phyloP scores from a whole-genome alignment of 2,888 invertebrate species.

The Pedicia rivosa region DNA sequence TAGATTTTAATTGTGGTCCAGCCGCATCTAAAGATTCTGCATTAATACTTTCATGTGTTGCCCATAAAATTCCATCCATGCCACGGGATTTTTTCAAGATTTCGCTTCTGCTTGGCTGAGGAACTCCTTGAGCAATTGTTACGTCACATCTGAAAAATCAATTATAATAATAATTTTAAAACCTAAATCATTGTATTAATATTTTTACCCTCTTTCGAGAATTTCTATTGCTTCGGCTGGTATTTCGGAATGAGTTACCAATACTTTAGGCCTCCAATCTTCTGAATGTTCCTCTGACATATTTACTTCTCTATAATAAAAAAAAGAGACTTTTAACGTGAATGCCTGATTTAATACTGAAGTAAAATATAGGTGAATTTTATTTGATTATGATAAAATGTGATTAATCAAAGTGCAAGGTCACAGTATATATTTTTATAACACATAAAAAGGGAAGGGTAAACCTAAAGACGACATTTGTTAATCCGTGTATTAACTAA shows the following conservation, averaged over 20 bases:
- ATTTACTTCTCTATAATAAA: not conserved
- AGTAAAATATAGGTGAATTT: no score
- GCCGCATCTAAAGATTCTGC: slow-evolving; percentile 10
- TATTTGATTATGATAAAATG: no score
- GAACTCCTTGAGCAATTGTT: slow-evolving; percentile 8
- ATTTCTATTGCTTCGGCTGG: slow-evolving; percentile 46
- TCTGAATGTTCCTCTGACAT: no score
- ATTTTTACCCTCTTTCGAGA: no score
- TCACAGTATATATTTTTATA: no score
- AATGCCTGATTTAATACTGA: no score
- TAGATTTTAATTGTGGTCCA: slow-evolving; percentile 45
- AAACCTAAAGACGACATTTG: no score
- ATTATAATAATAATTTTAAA: no score
- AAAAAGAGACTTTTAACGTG: not conserved
- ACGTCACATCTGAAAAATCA: slow-evolving; percentile 9
- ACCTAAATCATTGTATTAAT: no score
- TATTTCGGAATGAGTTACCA: slow-evolving; percentile 53
- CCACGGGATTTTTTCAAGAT: slow-evolving; percentile 11
- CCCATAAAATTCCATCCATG: slow-evolving; percentile 13
- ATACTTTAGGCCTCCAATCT: slow-evolving; percentile 34
- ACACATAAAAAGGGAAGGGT: no score
- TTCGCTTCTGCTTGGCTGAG: slow-evolving; percentile 7
- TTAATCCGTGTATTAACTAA: no score
- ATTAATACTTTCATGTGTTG: slow-evolving; percentile 9
- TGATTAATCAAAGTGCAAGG: no score